Percentiles rank a stretch among this genome's conserved stretches.
phyloP scores from a whole-genome alignment of 37 sponge, comb jelly and placozoan genomes.

The Agelas oroides region DNA sequence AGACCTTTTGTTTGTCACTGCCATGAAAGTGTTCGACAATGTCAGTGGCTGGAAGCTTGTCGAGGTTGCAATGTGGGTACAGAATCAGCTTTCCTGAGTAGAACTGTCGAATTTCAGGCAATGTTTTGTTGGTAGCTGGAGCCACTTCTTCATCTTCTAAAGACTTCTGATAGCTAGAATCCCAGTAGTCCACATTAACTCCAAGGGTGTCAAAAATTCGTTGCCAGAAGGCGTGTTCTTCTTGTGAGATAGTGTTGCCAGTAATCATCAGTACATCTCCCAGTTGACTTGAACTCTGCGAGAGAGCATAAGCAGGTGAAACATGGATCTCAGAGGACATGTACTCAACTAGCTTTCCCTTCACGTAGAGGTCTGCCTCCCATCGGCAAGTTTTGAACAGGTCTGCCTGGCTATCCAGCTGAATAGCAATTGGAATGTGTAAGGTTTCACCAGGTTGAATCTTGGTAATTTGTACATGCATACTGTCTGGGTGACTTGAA shows the following conservation, averaged over 20 bases:
- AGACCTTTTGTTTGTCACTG: not conserved
- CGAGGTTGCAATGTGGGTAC: slow-evolving; percentile 72
- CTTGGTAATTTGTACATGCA: slow-evolving; percentile 41
- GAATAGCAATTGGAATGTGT: slow-evolving; percentile 41
- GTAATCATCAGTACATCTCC: slow-evolving; percentile 72
- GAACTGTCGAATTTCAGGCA: slow-evolving; percentile 48
- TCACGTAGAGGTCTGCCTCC: slow-evolving; percentile 74
- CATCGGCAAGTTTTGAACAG: slow-evolving; percentile 63
- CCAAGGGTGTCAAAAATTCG: slow-evolving; percentile 48
- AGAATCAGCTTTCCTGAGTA: slow-evolving; percentile 69
- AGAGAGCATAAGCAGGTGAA: slow-evolving; percentile 55
- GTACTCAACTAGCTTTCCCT: slow-evolving; percentile 81
- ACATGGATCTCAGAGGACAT: slow-evolving; percentile 51
- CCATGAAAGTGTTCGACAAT: slow-evolving; percentile 59
- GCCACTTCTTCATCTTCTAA: not conserved
- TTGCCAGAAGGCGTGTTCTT: slow-evolving; percentile 71
- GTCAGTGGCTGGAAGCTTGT: slow-evolving; percentile 30
- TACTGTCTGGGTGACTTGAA: slow-evolving; percentile 31
- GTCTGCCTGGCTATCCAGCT: slow-evolving; percentile 48
- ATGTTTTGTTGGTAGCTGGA: not conserved
- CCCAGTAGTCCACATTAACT: slow-evolving; percentile 75
- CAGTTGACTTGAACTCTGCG: not conserved
- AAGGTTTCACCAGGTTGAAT: slow-evolving; percentile 54
- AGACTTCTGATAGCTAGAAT: not conserved
- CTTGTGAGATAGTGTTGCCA: slow-evolving; percentile 27